Percentiles rank a stretch among this genome's conserved stretches.
phyloP scores from a whole-genome alignment of 2,797 vertebrate species.

The Pempheris klunzingeri region DNA sequence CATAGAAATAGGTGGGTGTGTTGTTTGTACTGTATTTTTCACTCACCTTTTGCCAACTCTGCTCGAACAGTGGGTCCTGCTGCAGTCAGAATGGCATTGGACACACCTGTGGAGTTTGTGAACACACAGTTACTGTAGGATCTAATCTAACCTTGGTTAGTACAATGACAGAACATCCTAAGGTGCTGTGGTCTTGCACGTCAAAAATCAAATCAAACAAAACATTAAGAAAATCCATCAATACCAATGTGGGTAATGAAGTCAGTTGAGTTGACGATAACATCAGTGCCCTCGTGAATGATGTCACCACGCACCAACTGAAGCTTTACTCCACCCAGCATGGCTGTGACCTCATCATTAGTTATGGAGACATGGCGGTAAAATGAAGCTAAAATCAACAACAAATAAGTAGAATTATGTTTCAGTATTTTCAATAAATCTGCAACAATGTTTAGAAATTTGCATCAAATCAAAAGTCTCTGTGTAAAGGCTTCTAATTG shows the following conservation, averaged over 20 bases:
- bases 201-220: background rate
- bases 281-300: slow-evolving; percentile 61
- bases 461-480: background rate
- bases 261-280: slow-evolving; percentile 77
- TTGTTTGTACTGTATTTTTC: background rate
- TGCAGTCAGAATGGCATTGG: slow-evolving; percentile 72
- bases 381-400: slow-evolving; percentile 60
- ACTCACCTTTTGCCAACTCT: slow-evolving; percentile 64
- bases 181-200: background rate
- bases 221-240: background rate
- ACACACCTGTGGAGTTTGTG: slow-evolving; percentile 64
- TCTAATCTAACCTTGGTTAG: no score
- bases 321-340: slow-evolving; percentile 69
- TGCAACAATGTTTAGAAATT: background rate
- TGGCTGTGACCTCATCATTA: slow-evolving; percentile 60
- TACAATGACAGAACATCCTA: no score
- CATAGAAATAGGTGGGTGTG: background rate
- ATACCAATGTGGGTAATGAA: slow-evolving; percentile 52
- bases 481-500: background rate
- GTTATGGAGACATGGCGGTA: slow-evolving; percentile 56
- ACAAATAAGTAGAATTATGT: background rate
- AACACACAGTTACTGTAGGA: background rate
- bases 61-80: slow-evolving; percentile 58
- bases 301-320: slow-evolving; percentile 74
- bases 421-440: background rate